A percentile compares a stretch with the other conserved stretches of the same genome.
Conservation (phyloP, 2,113 vertebrate species). For the Varanus komodoensis region DNA sequence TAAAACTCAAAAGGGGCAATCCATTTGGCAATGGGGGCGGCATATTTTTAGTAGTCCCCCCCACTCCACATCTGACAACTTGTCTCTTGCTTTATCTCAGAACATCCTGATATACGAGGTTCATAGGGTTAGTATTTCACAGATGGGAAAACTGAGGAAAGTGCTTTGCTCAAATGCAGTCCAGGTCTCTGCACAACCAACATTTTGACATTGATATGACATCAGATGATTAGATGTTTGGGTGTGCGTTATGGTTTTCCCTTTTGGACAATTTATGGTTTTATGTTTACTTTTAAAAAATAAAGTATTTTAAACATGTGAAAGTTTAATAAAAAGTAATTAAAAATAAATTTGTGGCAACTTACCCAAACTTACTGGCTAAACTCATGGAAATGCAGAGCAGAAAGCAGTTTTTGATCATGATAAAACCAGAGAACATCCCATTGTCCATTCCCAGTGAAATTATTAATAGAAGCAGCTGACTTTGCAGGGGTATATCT, state of each 20-base stretch:
- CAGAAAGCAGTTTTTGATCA: conserved; percentile 88
- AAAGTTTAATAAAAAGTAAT: neutral
- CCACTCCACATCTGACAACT: neutral
- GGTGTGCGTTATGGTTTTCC: neutral
- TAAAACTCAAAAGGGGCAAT: neutral
- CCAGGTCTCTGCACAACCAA: neutral
- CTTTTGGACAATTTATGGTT: neutral
- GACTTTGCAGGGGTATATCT: conserved; percentile 61
- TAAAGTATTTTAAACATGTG: neutral
- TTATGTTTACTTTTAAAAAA: neutral
- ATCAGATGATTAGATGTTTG: neutral
- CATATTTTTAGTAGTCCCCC: neutral
- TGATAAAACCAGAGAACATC: conserved; percentile 84
- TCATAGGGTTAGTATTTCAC: neutral
- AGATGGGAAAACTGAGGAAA: neutral
- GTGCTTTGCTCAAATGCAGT: neutral
- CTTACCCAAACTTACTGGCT: conserved; percentile 91
- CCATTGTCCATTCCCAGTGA: conserved; percentile 93
- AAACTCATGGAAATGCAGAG: conserved; percentile 86
- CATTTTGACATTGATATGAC: neutral
- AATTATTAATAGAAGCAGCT: conserved; percentile 64
- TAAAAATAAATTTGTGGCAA: conserved; percentile 38
- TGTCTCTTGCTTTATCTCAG: neutral
- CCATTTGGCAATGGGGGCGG: too few relatives aligned
- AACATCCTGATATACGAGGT: neutral